Percentiles rank a stretch among this genome's conserved stretches.
Evolutionary conservation across 2,888 invertebrate genomes (phyloP).

Genomic region (Tyria jacobaeae): DNA sequence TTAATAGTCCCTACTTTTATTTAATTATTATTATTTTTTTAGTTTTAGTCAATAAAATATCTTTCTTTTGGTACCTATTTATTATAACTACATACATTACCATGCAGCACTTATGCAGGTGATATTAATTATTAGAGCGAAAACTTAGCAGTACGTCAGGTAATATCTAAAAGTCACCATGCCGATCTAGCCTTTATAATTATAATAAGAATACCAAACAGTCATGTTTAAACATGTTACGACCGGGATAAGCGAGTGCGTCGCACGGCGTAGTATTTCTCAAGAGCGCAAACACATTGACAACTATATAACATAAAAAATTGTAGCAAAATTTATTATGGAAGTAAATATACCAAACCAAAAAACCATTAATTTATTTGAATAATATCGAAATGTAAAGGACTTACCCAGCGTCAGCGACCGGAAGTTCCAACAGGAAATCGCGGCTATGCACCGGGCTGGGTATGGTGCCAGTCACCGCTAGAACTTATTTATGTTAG

Average conservation of each 20-base stretch:
- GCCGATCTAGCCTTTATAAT: neutral
- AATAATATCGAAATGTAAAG: slow-evolving; percentile 25
- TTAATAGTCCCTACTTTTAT: too few relatives aligned
- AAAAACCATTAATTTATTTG: slow-evolving; percentile 26
- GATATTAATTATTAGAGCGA: neutral
- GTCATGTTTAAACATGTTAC: slow-evolving; percentile 53
- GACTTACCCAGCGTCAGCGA: slow-evolving; percentile 30
- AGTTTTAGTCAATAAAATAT: too few relatives aligned
- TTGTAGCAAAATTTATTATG: neutral
- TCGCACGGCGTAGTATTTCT: slow-evolving; percentile 33
- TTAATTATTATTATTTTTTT: too few relatives aligned
- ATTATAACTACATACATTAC: neutral
- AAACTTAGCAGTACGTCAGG: neutral
- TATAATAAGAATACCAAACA: slow-evolving; percentile 11
- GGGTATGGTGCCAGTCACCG: slow-evolving; percentile 52
- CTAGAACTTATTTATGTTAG: slow-evolving; percentile 48
- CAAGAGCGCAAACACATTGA: slow-evolving; percentile 39
- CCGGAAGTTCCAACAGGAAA: slow-evolving; percentile 64
- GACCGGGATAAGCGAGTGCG: slow-evolving; percentile 48
- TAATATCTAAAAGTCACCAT: neutral
- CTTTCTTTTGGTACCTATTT: too few relatives aligned
- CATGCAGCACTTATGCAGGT: neutral
- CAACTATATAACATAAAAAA: neutral
- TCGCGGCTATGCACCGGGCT: slow-evolving; percentile 49
- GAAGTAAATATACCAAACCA: neutral